Evolutionary conservation across 2,797 vertebrate genomes (phyloP), one percentile per base, ranked within the genome.

Genomic region (Anabacerthia variegaticeps): DNA sequence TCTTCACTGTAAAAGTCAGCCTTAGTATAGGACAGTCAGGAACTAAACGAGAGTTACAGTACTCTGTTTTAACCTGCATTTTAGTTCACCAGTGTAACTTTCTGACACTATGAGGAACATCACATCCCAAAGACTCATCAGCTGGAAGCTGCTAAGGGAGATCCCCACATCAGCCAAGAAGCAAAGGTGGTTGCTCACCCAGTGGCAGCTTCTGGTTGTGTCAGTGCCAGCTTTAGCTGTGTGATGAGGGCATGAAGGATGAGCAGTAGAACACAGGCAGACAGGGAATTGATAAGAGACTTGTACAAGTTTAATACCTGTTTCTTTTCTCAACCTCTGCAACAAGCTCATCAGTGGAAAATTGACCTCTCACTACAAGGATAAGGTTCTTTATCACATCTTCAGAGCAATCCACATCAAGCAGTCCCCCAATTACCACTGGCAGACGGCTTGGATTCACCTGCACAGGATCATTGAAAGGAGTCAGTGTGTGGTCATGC

Each of bases 261-360:
- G n/a, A 82, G 48, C 63, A 84, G 46, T 26, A 27, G 17, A 65
- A 65, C 73, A 36, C 44, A 37, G 73, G 51, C 52, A 91, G 32
- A 55, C 24, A 34, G 24, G 39, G 10, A 85, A 51, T 0, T 43
- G 54, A 0, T 14, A 52, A 59, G 4, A 69, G 87, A 76, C 21
- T 74, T 28, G 13, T 2, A 23, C 0, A 71, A 69, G 24, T 82
- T 79, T 20, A 82, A 72, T 95, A 99, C 99, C 99, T 98, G 98
- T 99, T 99, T 92, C 99, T 98, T 97, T 99, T 99, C 96, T 99
- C 99, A 93, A 99, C 99, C 94, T 99, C 99, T 91, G 99, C 99
- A 49, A 99, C 99, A 96, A 99, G 98, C 63, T 99, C 99, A 96
- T 99, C 99, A 36, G 99, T 99, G 8, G 99, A 99, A 96, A 99